Evolutionary conservation across 2,113 vertebrate genomes (phyloP).

Genomic region (Uria aalge): DNA sequence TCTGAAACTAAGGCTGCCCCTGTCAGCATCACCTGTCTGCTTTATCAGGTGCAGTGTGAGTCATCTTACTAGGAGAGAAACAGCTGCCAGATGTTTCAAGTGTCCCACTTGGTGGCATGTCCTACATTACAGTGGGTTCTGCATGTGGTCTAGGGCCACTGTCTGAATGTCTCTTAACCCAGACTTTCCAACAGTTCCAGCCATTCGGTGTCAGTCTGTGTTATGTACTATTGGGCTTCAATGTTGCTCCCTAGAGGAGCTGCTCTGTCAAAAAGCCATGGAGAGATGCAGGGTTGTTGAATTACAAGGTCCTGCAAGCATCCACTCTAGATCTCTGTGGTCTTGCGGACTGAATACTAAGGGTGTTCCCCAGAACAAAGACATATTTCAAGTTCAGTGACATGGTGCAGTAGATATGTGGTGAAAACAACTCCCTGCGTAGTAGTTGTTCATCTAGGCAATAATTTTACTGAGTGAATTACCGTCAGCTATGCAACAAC

Average conservation of each 20-base stretch:
- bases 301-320: not conserved
- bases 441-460: not conserved
- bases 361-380: not conserved
- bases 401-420: not conserved
- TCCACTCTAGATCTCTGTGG: not conserved
- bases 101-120: not conserved
- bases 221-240: not conserved
- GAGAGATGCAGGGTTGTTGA: not conserved
- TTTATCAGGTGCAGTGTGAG: not conserved
- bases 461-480: slow-evolving; percentile 14
- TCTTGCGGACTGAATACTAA: not conserved
- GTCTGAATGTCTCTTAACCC: not conserved
- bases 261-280: not conserved
- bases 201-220: not conserved
- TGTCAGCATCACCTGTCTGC: not conserved
- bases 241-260: not conserved
- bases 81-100: not conserved
- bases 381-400: not conserved
- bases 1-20: not conserved
- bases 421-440: not conserved
- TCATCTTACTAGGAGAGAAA: not conserved
- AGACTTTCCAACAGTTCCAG: not conserved
- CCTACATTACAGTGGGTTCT: not conserved
- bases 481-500: slow-evolving; percentile 15
- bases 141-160: not conserved